Base-by-base conservation (phyloP, 2,888 invertebrate genomes). In the Macaria notata region DNA sequence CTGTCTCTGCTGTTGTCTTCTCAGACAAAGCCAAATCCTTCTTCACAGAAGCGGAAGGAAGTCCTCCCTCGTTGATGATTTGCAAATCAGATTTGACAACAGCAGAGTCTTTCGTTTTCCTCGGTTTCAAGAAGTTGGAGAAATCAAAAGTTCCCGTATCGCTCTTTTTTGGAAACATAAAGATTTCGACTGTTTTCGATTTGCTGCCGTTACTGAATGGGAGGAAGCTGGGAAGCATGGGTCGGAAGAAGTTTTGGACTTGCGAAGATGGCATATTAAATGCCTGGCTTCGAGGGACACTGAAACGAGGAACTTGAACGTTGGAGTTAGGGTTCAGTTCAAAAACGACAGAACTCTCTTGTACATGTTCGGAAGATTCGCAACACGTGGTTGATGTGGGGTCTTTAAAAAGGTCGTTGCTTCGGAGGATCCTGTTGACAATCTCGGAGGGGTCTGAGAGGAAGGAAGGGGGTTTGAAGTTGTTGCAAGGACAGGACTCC, bases 141-240 rank as follows among this genome's bases (percentile, higher is more conserved):
- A 62, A 55, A 1, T 78, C 74, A 1, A 66, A 64, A 4, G 54
- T 49, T 5, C 54, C 50, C 4, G 64, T 44, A 3, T 82, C 78
- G 57, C 79, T 82, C 45, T 81, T 82, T 57, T 84, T 86, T 0
- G 90, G 89, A 59, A 84, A 82, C 9, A 89, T 62, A 36, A 86
- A 73, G 46, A 89, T 77, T 67, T 90, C 90, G 9, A 89, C 72
- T 3, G 79, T 66, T 66, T 84, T 87, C 1, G 81, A 68, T 56
- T 81, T 83, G 0, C 68, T 9, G 9, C 70, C 45, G 19, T 39
- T 29, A 29, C 46, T 46, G 29, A 49, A 30, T 38, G 49, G 43
- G 4, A 42, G 38, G 29, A 54, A 19, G 7, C 43, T 54, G 4
- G 56, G 9, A 45, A 39, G 29, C 2, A 39, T 4, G 33, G 9